Evolutionary conservation across 2,113 vertebrate genomes (phyloP), one percentile per base, ranked within the genome.

Genomic region (Lathamus discolor): DNA sequence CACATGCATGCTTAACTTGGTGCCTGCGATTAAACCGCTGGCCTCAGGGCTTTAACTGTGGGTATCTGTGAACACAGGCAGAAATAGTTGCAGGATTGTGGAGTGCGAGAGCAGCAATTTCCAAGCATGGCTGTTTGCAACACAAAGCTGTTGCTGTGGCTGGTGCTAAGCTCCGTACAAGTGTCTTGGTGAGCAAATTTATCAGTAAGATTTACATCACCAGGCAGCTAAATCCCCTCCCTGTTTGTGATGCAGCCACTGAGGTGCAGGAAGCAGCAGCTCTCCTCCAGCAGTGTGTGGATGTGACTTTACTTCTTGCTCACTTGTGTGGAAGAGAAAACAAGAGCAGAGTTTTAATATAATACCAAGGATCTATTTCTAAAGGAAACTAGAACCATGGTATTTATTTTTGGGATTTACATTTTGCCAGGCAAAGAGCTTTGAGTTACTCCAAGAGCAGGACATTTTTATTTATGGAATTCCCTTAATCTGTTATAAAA

Each of bases 401-500:
- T 77, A 12, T 35, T 92, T 79, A 44, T 79, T 72, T 22, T 3
- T 7, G 57, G 72, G 46, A 15, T 7, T 83, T 78, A 28, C 4
- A 39, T 74, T 43, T 83, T 74, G 78, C 70, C 83, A 79, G 70
- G 66, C 69, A 22, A 63, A 93, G 79, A 6, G 41, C 27, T 77
- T 11, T 5, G 22, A 59, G 68, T 75, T 48, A 43, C 39, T 91
- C 72, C 78, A 90, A 39, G 61, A 80, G 73, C 81, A 73, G 49
- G 46, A 24, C 6, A 23, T 88, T 80, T 92, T 79, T 91, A 88
- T 48, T 76, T 43, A 57, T 29, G 55, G 78, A 88, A 83, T 37
- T 81, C 86, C 84, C 55, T 79, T 80, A 88, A 95, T 96, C 93
- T 66, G 18, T 31, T 59, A 23, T 70, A 89, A 94, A 92, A 95